phyloP scores from a whole-genome alignment of 2,888 invertebrate genomes.

The Cepaea hortensis region DNA sequence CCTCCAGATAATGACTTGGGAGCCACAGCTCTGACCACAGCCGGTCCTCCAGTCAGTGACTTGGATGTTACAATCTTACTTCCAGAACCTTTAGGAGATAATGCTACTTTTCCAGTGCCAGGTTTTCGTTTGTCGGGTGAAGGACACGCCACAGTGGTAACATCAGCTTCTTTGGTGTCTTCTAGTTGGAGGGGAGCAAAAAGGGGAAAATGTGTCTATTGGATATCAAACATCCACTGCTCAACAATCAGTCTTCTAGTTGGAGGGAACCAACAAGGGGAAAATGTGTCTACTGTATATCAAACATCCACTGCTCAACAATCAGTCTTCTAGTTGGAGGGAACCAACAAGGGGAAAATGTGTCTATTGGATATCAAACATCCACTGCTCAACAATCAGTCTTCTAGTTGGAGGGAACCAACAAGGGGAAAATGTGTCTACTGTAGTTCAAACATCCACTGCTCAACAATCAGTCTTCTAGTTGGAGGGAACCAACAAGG shows the following conservation, averaged over 20 bases:
- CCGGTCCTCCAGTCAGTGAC: conserved; percentile 45
- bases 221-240: background rate
- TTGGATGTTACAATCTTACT: conserved; percentile 31
- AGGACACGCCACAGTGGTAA: background rate
- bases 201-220: background rate
- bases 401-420: no score
- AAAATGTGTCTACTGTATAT: no score
- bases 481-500: no score
- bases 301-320: background rate
- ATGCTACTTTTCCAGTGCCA: conserved; percentile 23
- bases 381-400: no score
- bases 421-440: no score
- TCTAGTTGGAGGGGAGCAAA: background rate
- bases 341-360: no score
- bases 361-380: no score
- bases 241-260: no score
- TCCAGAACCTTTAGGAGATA: conserved; percentile 25
- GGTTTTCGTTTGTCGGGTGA: conserved; percentile 47
- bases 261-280: no score
- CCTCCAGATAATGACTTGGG: conserved; percentile 38
- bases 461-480: no score
- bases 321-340: no score
- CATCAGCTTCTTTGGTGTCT: conserved; percentile 26
- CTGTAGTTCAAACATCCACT: no score
- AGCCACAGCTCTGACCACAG: conserved; percentile 47